Percentiles rank a stretch among this genome's conserved stretches.
Conservation (phyloP, 1,140 invertebrate genomes). For the Yoshiicerus persimilis region DNA sequence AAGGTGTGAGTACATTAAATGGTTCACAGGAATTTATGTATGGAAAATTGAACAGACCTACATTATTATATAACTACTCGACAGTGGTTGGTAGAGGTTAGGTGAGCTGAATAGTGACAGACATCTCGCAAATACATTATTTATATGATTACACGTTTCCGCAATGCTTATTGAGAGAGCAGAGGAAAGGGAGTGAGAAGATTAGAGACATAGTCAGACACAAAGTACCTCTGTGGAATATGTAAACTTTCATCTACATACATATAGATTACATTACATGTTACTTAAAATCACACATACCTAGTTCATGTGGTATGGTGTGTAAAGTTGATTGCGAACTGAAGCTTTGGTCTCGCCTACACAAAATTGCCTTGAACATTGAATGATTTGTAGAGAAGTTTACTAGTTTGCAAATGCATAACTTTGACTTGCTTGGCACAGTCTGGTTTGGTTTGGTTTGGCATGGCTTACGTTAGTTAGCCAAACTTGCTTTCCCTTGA, state of each 20-base stretch:
- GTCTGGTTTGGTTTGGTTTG: neutral
- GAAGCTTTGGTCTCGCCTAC: neutral
- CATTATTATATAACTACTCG: neutral
- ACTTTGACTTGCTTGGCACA: neutral
- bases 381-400: conserved; percentile 22
- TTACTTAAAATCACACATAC: neutral
- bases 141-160: neutral
- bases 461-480: neutral
- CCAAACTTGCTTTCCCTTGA: neutral
- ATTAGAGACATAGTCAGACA: neutral
- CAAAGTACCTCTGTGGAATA: neutral
- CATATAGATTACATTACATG: neutral
- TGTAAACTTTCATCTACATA: neutral
- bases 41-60: neutral
- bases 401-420: conserved; percentile 13
- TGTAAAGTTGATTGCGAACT: neutral
- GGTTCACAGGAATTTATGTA: neutral
- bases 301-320: neutral
- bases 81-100: neutral
- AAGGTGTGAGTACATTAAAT: too few relatives aligned
- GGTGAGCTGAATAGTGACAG: neutral
- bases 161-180: neutral
- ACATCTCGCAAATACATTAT: neutral
- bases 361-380: conserved; percentile 13
- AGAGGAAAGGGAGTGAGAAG: neutral